Evolutionary conservation across 2,113 vertebrate genomes (phyloP).

Genomic region (Gymnocephalus cernua): DNA sequence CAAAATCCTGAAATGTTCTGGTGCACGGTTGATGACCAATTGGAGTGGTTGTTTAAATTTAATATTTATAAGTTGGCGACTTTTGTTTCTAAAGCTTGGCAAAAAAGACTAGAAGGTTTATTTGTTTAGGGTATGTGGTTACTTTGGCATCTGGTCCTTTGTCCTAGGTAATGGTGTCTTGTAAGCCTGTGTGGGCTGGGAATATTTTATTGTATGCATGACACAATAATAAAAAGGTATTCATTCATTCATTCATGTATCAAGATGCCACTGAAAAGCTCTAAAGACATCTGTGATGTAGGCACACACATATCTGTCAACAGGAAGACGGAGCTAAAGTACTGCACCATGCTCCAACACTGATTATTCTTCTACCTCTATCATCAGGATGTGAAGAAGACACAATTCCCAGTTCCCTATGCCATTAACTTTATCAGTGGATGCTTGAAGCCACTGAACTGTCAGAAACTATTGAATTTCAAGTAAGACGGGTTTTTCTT

Average conservation of each 20-base stretch:
- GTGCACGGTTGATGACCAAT: no score
- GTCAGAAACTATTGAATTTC: constrained; percentile 34
- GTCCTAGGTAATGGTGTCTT: no score
- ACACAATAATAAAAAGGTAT: no score
- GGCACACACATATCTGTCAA: constrained; percentile 31
- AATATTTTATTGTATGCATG: no score
- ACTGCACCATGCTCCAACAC: constrained; percentile 1
- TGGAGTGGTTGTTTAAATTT: no score
- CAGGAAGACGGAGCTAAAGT: constrained; percentile 3
- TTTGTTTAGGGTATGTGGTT: no score
- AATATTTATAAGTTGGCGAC: no score
- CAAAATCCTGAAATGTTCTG: no score
- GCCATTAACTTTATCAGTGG: constrained; percentile 28
- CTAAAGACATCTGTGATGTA: background rate
- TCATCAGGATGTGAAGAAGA: constrained; percentile 15
- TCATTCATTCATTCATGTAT: constrained; percentile 4
- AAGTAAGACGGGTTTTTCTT: background rate
- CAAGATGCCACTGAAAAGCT: constrained; percentile 14
- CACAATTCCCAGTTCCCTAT: constrained; percentile 16
- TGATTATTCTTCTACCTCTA: constrained; percentile 10
- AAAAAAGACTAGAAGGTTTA: no score
- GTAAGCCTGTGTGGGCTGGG: no score
- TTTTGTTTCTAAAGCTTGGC: no score
- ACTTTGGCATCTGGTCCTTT: no score
- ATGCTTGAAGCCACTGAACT: constrained; percentile 17